Evolutionary conservation across 2,113 vertebrate species (phyloP), one percentile per base, ranked within the genome.

Genomic region (Otis tarda): DNA sequence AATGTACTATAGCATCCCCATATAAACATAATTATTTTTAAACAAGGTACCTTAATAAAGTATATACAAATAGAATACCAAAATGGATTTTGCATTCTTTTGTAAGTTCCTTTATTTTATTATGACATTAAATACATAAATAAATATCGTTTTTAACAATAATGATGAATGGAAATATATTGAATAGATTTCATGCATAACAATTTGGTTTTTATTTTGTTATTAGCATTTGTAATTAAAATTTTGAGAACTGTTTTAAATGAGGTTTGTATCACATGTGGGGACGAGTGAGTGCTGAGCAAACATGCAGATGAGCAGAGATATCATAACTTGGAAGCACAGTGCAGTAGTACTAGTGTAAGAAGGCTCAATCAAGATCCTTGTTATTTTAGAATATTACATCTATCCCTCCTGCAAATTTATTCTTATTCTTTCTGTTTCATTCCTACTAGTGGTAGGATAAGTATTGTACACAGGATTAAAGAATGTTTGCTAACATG

Each of bases 1-100:
- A 78, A 89, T 23, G 37, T 41, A 25, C 39, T 91, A 8, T 27
- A 88, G 22, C 50, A 43, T 80, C 56, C 4, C 24, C 18, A 60
- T 69, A 55, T 65, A 83, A 93, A 82, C 15, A 35, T 52, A 55
- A 88, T 53, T 90, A 11, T 80, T 64, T 96, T 96, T 83, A 78
- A 95, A 60, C 13, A 87, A 92, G n/a, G 9, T 85, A 55, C 41
- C 10, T 68, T 75, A 57, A 47, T 59, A 88, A 45, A 61, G 35
- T 59, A 77, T 56, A 14, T 85, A 81, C 52, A 84, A 83, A 52
- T n/a, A 80, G 45, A 95, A 27, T 39, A 39, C 23, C 4, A 24
- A 76, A 70, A 47, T 60, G 25, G 59, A 41, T 69, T 95, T 90
- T 90, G 30, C 37, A 61, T 86, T 65, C 24, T 93, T 95, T 90